Percentiles rank a stretch among this genome's conserved stretches.
phyloP scores from a whole-genome alignment of 2,797 vertebrate species.

The Sebastes oblongus region DNA sequence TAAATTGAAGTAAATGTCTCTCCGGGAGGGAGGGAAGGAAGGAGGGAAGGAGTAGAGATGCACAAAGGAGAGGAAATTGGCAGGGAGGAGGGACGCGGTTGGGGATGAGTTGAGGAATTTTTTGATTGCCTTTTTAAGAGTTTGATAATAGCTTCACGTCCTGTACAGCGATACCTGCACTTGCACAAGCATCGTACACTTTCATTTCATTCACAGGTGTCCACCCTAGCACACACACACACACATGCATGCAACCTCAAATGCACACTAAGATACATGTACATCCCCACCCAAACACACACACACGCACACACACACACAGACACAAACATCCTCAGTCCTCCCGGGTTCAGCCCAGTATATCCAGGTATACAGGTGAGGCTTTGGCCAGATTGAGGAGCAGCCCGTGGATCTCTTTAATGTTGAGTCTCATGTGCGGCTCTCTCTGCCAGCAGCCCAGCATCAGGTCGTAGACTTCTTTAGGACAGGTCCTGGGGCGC shows the following conservation, averaged over 20 bases:
- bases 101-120: constrained; percentile 57
- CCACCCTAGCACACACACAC: constrained; percentile 2
- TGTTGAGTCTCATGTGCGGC: constrained; percentile 97
- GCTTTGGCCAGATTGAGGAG: constrained; percentile 98
- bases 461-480: constrained; percentile 98
- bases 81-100: constrained; percentile 30
- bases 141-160: constrained; percentile 72
- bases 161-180: constrained; percentile 53
- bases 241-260: constrained; percentile 38
- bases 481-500: constrained; percentile 94
- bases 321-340: constrained; percentile 19
- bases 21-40: constrained; percentile 30
- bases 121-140: constrained; percentile 85
- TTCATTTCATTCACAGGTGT: constrained; percentile 30
- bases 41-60: constrained; percentile 33
- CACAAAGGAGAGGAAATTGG: constrained; percentile 58
- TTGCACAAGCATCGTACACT: constrained; percentile 6
- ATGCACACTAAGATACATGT: constrained; percentile 41
- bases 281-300: constrained; percentile 30
- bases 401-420: constrained; percentile 95
- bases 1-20: constrained; percentile 60
- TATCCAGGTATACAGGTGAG: constrained; percentile 98
- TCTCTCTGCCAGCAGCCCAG: constrained; percentile 98
- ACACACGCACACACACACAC: constrained; percentile 24
- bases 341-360: constrained; percentile 88